phyloP scores from a whole-genome alignment of 2,888 invertebrate species.

The Cotesia congregata region DNA sequence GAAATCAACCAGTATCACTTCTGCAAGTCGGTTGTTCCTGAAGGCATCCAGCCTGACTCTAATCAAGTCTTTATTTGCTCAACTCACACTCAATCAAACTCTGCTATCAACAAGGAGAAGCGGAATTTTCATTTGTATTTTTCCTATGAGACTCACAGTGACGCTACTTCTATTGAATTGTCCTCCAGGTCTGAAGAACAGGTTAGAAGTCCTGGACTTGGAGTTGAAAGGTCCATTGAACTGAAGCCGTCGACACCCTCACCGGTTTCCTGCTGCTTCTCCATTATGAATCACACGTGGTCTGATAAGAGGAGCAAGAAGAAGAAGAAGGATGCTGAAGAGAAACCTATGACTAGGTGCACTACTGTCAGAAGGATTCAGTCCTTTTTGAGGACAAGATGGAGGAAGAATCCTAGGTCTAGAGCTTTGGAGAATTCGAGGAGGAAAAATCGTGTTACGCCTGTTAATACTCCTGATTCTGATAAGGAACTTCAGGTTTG shows the following conservation, averaged over 20 bases:
- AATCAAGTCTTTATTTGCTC: slow-evolving; percentile 58
- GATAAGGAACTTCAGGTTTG: slow-evolving; percentile 31
- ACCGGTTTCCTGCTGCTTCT: slow-evolving; percentile 67
- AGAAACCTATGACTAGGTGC: slow-evolving; percentile 47
- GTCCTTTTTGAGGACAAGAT: slow-evolving; percentile 59
- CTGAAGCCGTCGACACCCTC: slow-evolving; percentile 65
- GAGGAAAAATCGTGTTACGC: slow-evolving; percentile 57
- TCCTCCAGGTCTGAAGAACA: slow-evolving; percentile 50
- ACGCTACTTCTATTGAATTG: slow-evolving; percentile 62
- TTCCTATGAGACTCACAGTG: slow-evolving; percentile 62
- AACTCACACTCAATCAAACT: slow-evolving; percentile 48
- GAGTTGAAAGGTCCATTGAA: slow-evolving; percentile 48
- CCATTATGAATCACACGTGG: slow-evolving; percentile 56
- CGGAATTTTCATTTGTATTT: slow-evolving; percentile 65
- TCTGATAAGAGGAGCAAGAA: slow-evolving; percentile 39
- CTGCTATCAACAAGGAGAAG: slow-evolving; percentile 41
- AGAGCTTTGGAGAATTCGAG: slow-evolving; percentile 50
- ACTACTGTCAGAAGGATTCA: slow-evolving; percentile 62
- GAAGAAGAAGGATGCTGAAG: slow-evolving; percentile 38
- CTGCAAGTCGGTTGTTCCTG: slow-evolving; percentile 51
- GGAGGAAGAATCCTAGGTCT: slow-evolving; percentile 57
- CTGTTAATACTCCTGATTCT: slow-evolving; percentile 41
- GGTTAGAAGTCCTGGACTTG: slow-evolving; percentile 22
- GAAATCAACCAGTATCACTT: slow-evolving; percentile 53
- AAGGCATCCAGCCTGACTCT: slow-evolving; percentile 20